Percentiles rank a stretch among this genome's conserved stretches.
These are phyloP conservation scores for Limnephilus auricula DNA, from an alignment of 2,888 invertebrate species.

Conservation along the genomic window DNA sequence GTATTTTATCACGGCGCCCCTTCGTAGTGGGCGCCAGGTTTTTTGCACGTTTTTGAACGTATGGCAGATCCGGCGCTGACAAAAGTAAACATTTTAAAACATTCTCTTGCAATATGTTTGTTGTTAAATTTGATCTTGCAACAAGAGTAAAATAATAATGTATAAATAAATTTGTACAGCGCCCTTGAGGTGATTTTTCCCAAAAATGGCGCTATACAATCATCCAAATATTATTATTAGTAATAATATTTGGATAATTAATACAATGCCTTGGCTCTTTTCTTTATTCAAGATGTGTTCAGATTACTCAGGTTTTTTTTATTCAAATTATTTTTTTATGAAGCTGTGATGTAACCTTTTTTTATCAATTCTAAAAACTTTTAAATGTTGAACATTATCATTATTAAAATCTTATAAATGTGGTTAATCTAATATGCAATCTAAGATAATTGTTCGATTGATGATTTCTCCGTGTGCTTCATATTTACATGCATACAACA, in stretches of 20 bases:
- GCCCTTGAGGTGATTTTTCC: too few species aligned
- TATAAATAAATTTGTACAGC: too few species aligned
- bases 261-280: background rate
- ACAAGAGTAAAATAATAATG: background rate
- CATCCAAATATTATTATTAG: too few species aligned
- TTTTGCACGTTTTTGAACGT: too few species aligned
- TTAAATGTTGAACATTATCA: background rate
- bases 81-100: background rate
- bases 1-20: too few species aligned
- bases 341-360: background rate
- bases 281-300: background rate
- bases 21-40: too few species aligned
- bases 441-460: background rate
- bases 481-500: background rate
- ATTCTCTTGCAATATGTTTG: background rate
- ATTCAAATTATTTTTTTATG: background rate
- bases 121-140: background rate
- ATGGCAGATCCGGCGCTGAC: too few species aligned
- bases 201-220: too few species aligned
- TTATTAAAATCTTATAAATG: background rate
- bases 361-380: background rate
- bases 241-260: too few species aligned
- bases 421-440: background rate
- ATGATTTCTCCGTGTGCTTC: background rate
- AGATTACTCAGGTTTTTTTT: too few species aligned